Evolutionary conservation across 2,113 vertebrate genomes (phyloP).

Genomic region (Epinephelus cyanopodus): DNA sequence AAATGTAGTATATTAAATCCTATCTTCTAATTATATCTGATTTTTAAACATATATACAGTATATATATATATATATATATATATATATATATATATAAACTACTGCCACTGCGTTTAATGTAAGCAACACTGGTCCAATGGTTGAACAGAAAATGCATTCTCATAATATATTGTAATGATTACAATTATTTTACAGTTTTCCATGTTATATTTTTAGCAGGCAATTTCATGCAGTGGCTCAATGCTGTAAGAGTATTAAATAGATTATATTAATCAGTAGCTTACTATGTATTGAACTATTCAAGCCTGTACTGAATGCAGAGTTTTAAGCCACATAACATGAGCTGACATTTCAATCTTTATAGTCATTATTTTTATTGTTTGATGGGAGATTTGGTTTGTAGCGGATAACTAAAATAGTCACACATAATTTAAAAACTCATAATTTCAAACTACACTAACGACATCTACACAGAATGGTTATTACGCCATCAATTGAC

Average conservation of each 20-base stretch:
- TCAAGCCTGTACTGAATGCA: not conserved
- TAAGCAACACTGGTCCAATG: not conserved
- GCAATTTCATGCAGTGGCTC: not conserved
- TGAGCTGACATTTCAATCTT: not conserved
- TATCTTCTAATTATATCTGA: too few species aligned
- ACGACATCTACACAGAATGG: not conserved
- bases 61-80: too few species aligned
- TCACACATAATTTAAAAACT: not conserved
- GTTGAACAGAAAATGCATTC: not conserved
- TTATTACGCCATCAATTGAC: not conserved
- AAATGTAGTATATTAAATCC: not conserved
- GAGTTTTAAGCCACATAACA: not conserved
- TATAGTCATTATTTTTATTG: not conserved
- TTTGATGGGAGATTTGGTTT: not conserved
- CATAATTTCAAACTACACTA: not conserved
- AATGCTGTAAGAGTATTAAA: not conserved
- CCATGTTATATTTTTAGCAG: not conserved
- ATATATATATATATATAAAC: too few species aligned
- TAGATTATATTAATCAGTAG: not conserved
- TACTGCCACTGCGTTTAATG: not conserved
- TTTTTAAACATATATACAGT: too few species aligned
- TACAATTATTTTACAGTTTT: not conserved
- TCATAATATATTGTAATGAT: not conserved
- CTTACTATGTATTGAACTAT: not conserved
- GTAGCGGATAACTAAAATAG: not conserved